Conservation (phyloP, 2,888 invertebrate species). For the Thyatira batis region DNA sequence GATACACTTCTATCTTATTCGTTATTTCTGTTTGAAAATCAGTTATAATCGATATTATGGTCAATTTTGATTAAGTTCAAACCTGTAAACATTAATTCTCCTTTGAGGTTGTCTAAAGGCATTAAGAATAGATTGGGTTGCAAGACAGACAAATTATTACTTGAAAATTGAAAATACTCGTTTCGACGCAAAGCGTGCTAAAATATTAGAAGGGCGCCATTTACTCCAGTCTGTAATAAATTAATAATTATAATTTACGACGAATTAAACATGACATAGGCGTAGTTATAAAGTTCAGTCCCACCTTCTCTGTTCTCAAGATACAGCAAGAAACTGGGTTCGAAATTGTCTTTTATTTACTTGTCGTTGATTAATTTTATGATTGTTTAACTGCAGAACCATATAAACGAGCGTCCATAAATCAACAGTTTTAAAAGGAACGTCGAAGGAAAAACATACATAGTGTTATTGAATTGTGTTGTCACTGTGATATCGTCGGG, state of each 20-base stretch:
- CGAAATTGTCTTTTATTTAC: background rate
- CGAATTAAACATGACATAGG: background rate
- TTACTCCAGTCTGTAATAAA: background rate
- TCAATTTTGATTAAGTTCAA: too few relatives aligned
- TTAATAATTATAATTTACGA: background rate
- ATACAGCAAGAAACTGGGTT: background rate
- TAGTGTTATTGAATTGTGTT: slow-evolving; percentile 50
- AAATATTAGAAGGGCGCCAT: background rate
- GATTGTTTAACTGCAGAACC: slow-evolving; percentile 14
- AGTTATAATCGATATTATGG: too few relatives aligned
- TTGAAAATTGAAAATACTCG: background rate
- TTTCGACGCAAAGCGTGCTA: background rate
- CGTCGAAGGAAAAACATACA: slow-evolving; percentile 44
- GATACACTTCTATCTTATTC: too few relatives aligned
- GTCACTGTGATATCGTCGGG: slow-evolving; percentile 42
- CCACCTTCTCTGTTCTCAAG: too few relatives aligned
- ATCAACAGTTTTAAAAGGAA: slow-evolving; percentile 47
- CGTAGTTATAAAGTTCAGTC: background rate
- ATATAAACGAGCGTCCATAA: slow-evolving; percentile 39
- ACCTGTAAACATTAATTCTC: too few relatives aligned
- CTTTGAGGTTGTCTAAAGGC: too few relatives aligned
- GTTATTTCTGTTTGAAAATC: too few relatives aligned
- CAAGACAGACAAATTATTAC: background rate
- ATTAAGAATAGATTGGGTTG: too few relatives aligned
- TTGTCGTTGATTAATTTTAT: slow-evolving; percentile 3